Conservation (phyloP, 2,113 vertebrate species). For the Xenopus laevis region DNA sequence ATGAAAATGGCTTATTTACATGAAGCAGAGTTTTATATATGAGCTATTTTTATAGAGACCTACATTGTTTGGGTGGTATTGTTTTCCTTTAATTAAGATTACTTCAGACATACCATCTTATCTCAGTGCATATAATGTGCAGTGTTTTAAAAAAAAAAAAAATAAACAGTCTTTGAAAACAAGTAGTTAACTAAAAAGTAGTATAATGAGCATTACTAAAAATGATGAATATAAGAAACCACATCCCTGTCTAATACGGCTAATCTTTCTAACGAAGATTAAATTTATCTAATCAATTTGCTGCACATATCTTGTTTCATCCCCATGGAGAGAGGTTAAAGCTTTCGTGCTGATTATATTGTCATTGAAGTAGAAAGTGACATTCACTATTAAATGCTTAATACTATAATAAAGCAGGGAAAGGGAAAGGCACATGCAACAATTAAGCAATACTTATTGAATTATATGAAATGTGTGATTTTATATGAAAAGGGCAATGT, state of each 20-base stretch:
- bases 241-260: not conserved
- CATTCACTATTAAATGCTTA: conserved; percentile 5
- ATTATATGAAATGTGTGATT: not conserved
- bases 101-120: no score
- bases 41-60: no score
- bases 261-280: not conserved
- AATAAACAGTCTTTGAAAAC: no score
- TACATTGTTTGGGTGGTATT: no score
- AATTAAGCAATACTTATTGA: conserved; percentile 17
- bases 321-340: not conserved
- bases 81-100: no score
- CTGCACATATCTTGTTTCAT: not conserved
- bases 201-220: no score
- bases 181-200: no score
- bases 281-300: not conserved
- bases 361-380: not conserved
- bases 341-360: not conserved
- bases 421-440: not conserved
- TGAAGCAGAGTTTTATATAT: no score
- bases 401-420: not conserved
- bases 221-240: not conserved
- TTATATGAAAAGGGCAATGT: conserved; percentile 21
- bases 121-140: no score
- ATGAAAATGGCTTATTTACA: no score
- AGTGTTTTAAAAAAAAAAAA: no score